Conservation (phyloP, 2,888 invertebrate species). For the Achlya flavicornis region DNA sequence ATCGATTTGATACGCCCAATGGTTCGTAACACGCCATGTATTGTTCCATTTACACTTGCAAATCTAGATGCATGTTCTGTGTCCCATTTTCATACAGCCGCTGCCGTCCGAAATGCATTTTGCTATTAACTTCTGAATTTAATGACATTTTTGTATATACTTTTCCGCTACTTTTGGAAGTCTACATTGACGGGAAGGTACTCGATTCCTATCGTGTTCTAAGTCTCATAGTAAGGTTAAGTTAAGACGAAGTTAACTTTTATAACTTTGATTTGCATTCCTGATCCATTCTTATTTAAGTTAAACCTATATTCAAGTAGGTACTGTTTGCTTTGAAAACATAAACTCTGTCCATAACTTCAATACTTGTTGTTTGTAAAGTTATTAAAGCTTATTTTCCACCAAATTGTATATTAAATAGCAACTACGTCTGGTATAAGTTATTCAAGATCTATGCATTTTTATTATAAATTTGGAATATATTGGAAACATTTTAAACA, state of each 20-base stretch:
- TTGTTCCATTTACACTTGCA: constrained; percentile 67
- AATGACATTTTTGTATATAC: constrained; percentile 5
- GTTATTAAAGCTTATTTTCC: constrained; percentile 1
- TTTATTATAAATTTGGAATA: not conserved
- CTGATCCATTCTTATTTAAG: too few relatives aligned
- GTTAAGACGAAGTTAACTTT: too few relatives aligned
- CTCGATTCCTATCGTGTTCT: not conserved
- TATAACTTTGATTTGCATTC: too few relatives aligned
- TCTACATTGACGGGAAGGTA: not conserved
- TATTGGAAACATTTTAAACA: not conserved
- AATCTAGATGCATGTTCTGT: constrained; percentile 40
- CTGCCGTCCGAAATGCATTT: constrained; percentile 16
- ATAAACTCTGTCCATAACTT: not conserved
- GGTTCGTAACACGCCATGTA: constrained; percentile 60
- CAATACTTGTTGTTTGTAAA: not conserved
- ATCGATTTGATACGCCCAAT: constrained; percentile 61
- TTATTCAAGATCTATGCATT: not conserved
- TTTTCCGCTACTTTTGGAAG: not conserved
- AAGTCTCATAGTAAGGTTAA: too few relatives aligned
- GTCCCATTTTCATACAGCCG: not conserved
- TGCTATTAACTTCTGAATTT: constrained; percentile 17
- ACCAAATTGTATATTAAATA: not conserved
- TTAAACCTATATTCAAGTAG: too few relatives aligned
- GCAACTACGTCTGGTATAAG: not conserved
- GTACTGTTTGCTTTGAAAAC: not conserved